Conservation (phyloP, 2,888 invertebrate genomes). For the Hirtodrosophila confusa region DNA sequence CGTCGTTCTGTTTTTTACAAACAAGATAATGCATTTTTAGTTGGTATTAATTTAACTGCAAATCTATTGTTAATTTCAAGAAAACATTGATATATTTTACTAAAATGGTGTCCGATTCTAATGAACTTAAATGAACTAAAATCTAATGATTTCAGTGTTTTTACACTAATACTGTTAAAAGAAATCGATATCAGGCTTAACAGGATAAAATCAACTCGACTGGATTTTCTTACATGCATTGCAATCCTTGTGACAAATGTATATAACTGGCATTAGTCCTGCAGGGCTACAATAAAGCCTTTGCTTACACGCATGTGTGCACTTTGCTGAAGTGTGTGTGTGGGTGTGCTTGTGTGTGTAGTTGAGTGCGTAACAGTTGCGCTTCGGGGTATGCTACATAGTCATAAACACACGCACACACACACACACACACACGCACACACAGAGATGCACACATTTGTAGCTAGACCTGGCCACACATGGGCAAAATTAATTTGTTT, state of each 20-base stretch:
- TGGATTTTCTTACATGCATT: slow-evolving; percentile 9
- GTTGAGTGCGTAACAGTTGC: slow-evolving; percentile 47
- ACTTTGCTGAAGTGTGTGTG: slow-evolving; percentile 10
- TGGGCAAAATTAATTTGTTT: slow-evolving; percentile 76
- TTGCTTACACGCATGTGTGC: slow-evolving; percentile 44
- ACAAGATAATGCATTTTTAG: too few species aligned
- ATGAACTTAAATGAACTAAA: too few species aligned
- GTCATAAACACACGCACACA: slow-evolving; percentile 49
- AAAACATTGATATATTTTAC: too few species aligned
- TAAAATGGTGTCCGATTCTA: too few species aligned
- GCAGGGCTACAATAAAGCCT: slow-evolving; percentile 38
- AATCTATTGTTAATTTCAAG: too few species aligned
- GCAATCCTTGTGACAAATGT: slow-evolving; percentile 18
- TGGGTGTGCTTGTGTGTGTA: slow-evolving; percentile 13
- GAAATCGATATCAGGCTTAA: too few species aligned
- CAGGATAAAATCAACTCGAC: background rate
- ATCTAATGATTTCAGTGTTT: too few species aligned
- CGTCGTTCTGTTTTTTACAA: too few species aligned
- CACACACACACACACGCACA: slow-evolving; percentile 12
- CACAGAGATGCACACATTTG: slow-evolving; percentile 9
- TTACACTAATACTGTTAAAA: too few species aligned
- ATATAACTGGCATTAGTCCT: slow-evolving; percentile 27
- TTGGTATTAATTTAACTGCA: too few species aligned
- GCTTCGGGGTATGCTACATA: slow-evolving; percentile 40
- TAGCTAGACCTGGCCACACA: slow-evolving; percentile 42